Conservation (phyloP, 2,797 vertebrate species). For the Myotis myotis region DNA sequence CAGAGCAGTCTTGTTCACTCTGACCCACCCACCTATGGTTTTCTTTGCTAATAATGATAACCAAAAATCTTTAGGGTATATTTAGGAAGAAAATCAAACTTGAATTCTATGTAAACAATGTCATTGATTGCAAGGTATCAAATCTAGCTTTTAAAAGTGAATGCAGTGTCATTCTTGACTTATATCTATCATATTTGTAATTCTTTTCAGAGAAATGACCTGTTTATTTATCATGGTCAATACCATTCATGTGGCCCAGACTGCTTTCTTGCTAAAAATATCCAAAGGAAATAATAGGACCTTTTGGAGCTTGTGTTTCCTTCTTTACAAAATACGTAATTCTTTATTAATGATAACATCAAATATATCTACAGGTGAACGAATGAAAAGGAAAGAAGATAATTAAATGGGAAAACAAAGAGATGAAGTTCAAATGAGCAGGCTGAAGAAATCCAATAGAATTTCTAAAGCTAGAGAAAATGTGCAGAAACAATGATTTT, state of each 20-base stretch:
- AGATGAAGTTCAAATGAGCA: neutral
- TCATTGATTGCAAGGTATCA: neutral
- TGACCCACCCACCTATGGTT: neutral
- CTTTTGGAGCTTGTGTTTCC: neutral
- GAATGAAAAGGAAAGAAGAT: neutral
- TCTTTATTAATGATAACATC: neutral
- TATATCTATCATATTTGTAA: neutral
- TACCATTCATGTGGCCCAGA: neutral
- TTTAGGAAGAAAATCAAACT: neutral
- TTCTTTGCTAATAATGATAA: neutral
- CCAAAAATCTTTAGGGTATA: neutral
- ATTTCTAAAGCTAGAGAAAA: neutral
- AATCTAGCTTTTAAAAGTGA: neutral
- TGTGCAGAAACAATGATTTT: neutral
- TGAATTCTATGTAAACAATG: neutral
- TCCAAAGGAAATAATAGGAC: neutral
- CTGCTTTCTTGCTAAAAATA: constrained; percentile 26
- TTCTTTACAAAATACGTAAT: neutral
- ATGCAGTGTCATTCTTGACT: neutral
- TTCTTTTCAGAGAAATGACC: constrained; percentile 8
- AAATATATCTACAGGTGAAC: neutral
- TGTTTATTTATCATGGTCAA: neutral
- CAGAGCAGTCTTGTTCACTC: neutral
- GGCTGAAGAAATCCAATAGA: neutral
- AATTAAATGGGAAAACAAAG: neutral